Conservation (phyloP, 1,140 invertebrate species). For the Drosophila navojoa region DNA sequence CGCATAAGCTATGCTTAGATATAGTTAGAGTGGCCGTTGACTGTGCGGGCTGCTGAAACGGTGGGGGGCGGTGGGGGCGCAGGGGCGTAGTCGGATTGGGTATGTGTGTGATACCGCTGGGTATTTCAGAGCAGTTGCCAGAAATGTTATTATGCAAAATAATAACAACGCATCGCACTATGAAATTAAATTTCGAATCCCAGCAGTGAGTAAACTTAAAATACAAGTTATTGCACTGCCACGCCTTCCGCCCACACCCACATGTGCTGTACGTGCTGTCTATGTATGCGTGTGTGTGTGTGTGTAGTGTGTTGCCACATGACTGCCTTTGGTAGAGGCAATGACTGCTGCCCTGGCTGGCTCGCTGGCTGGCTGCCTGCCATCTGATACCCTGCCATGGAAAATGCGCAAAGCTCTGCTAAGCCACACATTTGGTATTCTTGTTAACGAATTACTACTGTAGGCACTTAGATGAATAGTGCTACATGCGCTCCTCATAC, state of each 20-base stretch:
- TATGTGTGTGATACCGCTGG: conserved; percentile 15
- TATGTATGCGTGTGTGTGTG: conserved; percentile 5
- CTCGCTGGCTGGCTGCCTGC: conserved; percentile 28
- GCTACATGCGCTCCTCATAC: too few species aligned
- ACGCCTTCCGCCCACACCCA: background rate
- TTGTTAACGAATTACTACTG: background rate
- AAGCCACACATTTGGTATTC: background rate
- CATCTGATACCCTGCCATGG: conserved; percentile 48
- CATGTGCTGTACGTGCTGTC: conserved; percentile 12
- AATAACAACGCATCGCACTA: conserved; percentile 82
- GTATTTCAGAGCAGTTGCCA: conserved; percentile 42
- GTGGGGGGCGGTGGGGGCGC: too few species aligned
- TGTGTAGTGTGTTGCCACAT: conserved; percentile 70
- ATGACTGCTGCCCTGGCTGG: conserved; percentile 30
- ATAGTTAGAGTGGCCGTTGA: background rate
- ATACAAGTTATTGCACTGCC: conserved; percentile 75
- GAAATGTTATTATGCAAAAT: conserved; percentile 82
- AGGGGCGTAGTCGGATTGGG: background rate
- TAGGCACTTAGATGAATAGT: too few species aligned
- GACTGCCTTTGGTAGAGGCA: conserved; percentile 66
- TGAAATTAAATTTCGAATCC: conserved; percentile 81
- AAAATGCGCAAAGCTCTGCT: background rate
- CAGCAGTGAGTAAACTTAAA: conserved; percentile 81
- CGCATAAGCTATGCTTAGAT: background rate
- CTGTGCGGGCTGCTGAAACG: too few species aligned